Percentiles rank a stretch among this genome's conserved stretches.
Conservation (phyloP, 2,888 invertebrate species). For the Macrophya alboannulata region DNA sequence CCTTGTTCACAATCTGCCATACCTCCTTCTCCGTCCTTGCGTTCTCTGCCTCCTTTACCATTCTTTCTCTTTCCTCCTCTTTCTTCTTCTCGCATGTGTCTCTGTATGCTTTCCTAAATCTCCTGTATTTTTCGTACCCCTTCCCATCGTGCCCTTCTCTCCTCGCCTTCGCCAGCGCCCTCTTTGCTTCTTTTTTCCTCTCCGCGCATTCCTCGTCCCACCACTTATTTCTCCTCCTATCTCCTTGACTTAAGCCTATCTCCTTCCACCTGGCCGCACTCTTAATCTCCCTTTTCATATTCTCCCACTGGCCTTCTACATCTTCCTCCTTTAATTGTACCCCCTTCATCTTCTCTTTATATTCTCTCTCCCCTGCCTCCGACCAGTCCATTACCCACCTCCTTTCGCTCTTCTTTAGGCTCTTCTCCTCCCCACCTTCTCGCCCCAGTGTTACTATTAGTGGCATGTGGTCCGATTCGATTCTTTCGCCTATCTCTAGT, state of each 20-base stretch:
- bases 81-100: not conserved
- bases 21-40: not conserved
- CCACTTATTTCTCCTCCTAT: conserved; percentile 16
- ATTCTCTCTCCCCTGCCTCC: not conserved
- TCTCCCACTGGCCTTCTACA: not conserved
- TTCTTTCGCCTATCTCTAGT: conserved; percentile 1
- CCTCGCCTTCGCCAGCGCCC: not conserved
- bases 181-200: not conserved
- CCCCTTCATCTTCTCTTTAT: not conserved
- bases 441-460: not conserved
- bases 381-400: not conserved
- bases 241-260: not conserved
- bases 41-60: not conserved
- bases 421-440: not conserved
- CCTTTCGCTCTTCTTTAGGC: not conserved
- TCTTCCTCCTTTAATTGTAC: not conserved
- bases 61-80: not conserved
- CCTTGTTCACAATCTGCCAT: conserved; percentile 26
- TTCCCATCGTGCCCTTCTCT: not conserved
- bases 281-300: not conserved
- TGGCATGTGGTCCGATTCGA: conserved; percentile 51
- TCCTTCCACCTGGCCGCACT: not conserved
- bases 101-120: not conserved
- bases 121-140: not conserved
- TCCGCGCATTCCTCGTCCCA: conserved; percentile 20